Base-by-base conservation (phyloP, 1,140 invertebrate species). In the Drosophila teissieri region DNA sequence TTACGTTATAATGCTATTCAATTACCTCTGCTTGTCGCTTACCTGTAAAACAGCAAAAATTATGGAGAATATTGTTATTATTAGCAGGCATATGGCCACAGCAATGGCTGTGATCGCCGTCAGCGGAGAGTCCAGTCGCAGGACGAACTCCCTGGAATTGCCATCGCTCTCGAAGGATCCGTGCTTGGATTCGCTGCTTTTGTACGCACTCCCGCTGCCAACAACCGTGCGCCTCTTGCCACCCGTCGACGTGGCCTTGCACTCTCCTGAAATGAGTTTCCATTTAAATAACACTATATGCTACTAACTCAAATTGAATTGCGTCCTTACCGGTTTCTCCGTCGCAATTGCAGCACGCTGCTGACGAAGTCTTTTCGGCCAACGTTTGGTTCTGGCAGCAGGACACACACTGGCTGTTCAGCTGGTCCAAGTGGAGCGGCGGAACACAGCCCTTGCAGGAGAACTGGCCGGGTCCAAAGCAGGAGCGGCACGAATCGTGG, bases 361-460 rank as follows among this genome's bases (percentile, higher is more conserved):
- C 78, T 8, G 37, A 27, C 19, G 40, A 27, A 0, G 65, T 44
- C 15, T 70, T 68, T 36, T 94, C 93, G 81, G 95, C 94, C 8
- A 83, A 94, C 92, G 94, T 92, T 12, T 63, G 55, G 42, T 93
- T 93, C 0, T 93, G 80, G 80, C 95, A 96, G 60, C 95, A 96
- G 5, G 94, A 94, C 53, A 96, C 95, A 78, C 95, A 96, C 82
- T 96, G 95, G 78, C 95, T 95, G 91, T 96, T 96, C 24, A 95
- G 91, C 70, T 93, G 93, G 78, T 96, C 95, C 46, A 96, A 78
- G 78, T 94, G 94, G 10, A 96, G 76, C 0, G 95, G 95, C 4
- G 93, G 92, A 2, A 94, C 94, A 63, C 96, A 96, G 0, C 94
- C 93, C 0, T 94, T 93, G 80, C 96, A 96, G 57, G 95, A 95